Conservation (phyloP, 2,113 vertebrate genomes). For the Pteruthius melanotis region DNA sequence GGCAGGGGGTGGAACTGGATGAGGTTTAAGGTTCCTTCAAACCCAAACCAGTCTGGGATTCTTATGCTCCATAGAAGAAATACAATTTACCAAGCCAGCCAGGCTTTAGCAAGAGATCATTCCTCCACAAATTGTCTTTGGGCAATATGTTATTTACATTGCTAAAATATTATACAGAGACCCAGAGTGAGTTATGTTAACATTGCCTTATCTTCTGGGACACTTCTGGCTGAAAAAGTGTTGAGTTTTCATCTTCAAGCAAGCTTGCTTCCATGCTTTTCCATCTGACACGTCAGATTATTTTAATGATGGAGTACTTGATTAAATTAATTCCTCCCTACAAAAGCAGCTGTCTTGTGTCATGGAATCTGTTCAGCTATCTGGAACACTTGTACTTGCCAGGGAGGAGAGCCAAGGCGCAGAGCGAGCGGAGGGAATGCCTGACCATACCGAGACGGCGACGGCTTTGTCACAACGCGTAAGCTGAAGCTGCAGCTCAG, state of each 20-base stretch:
- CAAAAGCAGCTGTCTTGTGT: slow-evolving; percentile 31
- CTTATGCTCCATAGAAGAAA: neutral
- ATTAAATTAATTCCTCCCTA: slow-evolving; percentile 41
- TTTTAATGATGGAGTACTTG: slow-evolving; percentile 39
- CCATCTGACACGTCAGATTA: slow-evolving; percentile 19
- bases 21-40: neutral
- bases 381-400: neutral
- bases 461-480: neutral
- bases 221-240: neutral
- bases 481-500: neutral
- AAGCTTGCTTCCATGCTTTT: neutral
- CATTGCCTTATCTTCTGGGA: neutral
- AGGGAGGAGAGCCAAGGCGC: neutral
- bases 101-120: neutral
- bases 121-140: neutral
- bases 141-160: neutral
- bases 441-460: neutral
- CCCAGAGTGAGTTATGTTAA: neutral
- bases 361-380: slow-evolving; percentile 41
- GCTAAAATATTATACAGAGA: neutral
- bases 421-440: neutral
- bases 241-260: neutral
- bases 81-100: neutral
- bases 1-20: neutral
- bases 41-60: neutral